A percentile compares a stretch with the other conserved stretches of the same genome.
phyloP scores from a whole-genome alignment of 1,140 invertebrate species.

The Caenorhabditis brenneri region DNA sequence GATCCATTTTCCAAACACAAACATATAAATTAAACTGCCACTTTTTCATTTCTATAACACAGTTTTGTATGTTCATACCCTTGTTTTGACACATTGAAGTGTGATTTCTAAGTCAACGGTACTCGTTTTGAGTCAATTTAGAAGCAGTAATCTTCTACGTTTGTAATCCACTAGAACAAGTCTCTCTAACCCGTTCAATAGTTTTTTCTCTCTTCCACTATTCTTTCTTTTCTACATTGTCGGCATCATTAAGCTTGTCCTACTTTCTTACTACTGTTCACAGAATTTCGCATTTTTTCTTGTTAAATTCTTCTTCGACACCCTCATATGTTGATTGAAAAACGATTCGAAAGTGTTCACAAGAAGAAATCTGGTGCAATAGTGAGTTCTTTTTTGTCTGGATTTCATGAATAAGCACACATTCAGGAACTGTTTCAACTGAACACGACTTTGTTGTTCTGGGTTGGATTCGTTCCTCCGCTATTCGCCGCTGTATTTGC shows the following conservation, averaged over 20 bases:
- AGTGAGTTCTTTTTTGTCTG: background rate
- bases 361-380: background rate
- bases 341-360: conserved; percentile 24
- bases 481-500: conserved; percentile 47
- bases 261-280: conserved; percentile 27
- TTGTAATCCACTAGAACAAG: background rate
- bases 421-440: conserved; percentile 40
- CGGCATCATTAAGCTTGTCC: conserved; percentile 40
- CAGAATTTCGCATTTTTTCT: background rate
- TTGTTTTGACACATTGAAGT: background rate
- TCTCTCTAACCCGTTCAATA: background rate
- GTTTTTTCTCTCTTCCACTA: background rate
- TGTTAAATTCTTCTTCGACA: background rate
- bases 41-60: too few species aligned
- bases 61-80: too few species aligned
- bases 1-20: too few species aligned
- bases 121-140: background rate
- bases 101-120: background rate
- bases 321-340: background rate
- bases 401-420: background rate
- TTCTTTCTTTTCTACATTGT: background rate
- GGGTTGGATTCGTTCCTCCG: conserved; percentile 55
- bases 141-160: background rate
- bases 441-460: conserved; percentile 45
- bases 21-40: too few species aligned